phyloP scores from a whole-genome alignment of 2,888 invertebrate species.

The Labia minor region DNA sequence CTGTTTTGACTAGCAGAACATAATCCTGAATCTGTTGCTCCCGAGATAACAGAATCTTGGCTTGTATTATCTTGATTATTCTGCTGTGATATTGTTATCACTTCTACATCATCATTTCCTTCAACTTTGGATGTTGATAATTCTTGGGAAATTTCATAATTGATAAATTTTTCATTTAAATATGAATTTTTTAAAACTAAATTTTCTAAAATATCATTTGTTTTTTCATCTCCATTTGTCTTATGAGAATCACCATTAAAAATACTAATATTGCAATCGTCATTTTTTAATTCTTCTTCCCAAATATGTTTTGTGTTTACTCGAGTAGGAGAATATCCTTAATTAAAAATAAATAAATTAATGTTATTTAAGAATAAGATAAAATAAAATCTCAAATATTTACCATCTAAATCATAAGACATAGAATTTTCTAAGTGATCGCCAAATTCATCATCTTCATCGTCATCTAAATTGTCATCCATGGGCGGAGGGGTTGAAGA shows the following conservation, averaged over 20 bases:
- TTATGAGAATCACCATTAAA: not conserved
- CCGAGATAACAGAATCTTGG: conserved; percentile 26
- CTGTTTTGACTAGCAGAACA: conserved; percentile 27
- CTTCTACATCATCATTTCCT: conserved; percentile 18
- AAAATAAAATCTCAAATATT: not conserved
- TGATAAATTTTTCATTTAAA: not conserved
- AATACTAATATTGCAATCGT: not conserved
- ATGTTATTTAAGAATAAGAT: not conserved
- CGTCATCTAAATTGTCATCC: conserved; percentile 44
- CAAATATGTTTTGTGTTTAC: not conserved
- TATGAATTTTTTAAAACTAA: not conserved
- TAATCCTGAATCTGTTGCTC: conserved; percentile 26
- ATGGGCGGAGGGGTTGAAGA: conserved; percentile 56
- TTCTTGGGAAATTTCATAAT: not conserved
- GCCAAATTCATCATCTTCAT: conserved; percentile 40
- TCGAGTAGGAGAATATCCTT: not conserved
- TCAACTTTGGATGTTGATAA: not conserved
- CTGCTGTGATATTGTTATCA: conserved; percentile 7
- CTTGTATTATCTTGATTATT: conserved; percentile 25
- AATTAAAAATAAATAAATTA: not conserved
- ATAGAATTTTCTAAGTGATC: conserved; percentile 31
- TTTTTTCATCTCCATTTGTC: not conserved
- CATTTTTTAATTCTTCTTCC: not conserved
- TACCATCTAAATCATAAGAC: conserved; percentile 33
- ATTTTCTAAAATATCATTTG: conserved; percentile 7